Percentiles rank a stretch among this genome's conserved stretches.
phyloP scores from a whole-genome alignment of 2,113 vertebrate genomes.

The Centrocercus urophasianus region DNA sequence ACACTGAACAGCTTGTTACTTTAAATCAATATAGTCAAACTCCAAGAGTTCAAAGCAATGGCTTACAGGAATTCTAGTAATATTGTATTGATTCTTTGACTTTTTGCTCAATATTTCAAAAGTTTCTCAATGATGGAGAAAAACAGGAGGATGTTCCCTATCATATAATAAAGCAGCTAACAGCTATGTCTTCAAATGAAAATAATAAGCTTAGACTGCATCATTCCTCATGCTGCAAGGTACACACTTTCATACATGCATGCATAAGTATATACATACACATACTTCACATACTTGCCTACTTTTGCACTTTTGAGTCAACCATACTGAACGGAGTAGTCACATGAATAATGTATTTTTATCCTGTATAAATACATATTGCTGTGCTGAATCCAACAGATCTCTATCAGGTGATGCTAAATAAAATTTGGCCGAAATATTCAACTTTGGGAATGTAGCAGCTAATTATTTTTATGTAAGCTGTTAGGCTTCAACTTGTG shows the following conservation, averaged over 20 bases:
- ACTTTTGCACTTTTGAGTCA: neutral
- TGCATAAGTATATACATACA: neutral
- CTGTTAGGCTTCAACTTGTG: neutral
- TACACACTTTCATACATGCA: neutral
- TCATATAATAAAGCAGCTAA: neutral
- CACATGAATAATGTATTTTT: neutral
- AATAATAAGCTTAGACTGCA: neutral
- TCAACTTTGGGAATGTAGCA: neutral
- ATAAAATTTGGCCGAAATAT: neutral
- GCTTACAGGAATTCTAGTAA: conserved; percentile 11
- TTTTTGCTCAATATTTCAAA: neutral
- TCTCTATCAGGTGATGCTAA: neutral
- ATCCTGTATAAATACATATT: neutral
- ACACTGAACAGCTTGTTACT: conserved; percentile 1
- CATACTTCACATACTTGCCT: rapidly evolving
- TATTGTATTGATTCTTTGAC: neutral
- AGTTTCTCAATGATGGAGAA: neutral
- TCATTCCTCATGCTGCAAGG: neutral
- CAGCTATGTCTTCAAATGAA: neutral
- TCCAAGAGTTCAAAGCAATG: neutral
- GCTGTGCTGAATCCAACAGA: neutral
- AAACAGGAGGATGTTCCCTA: neutral
- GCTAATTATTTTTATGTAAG: neutral
- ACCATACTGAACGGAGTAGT: neutral
- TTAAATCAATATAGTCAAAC: conserved; percentile 36